Evolutionary conservation across 2,113 vertebrate genomes (phyloP).

Genomic region (Psilopsiagon aymara): DNA sequence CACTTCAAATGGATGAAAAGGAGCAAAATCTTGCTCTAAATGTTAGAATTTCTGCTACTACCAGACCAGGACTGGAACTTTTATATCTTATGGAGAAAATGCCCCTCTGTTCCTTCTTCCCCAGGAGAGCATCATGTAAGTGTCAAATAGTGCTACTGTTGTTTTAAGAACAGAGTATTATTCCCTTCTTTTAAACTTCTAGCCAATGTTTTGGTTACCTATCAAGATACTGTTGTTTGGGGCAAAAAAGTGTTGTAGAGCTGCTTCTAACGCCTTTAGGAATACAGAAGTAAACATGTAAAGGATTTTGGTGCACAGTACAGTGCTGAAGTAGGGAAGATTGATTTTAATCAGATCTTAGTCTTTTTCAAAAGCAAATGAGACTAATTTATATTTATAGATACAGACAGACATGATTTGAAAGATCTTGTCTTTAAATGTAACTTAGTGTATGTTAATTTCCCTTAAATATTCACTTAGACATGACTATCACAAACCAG

Average conservation of each 20-base stretch:
- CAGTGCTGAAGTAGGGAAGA: not conserved
- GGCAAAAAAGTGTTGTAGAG: not conserved
- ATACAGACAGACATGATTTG: not conserved
- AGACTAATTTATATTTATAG: not conserved
- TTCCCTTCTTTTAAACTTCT: not conserved
- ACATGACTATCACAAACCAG: not conserved
- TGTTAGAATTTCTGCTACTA: not conserved
- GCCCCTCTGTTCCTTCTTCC: not conserved
- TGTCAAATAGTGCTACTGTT: not conserved
- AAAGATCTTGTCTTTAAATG: constrained; percentile 3
- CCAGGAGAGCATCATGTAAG: not conserved
- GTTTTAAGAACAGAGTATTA: not conserved
- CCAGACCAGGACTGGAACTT: not conserved
- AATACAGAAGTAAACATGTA: not conserved
- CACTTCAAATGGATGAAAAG: not conserved
- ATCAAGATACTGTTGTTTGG: not conserved
- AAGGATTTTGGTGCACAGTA: not conserved
- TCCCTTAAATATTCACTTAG: not conserved
- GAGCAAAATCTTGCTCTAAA: not conserved
- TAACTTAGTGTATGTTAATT: not conserved
- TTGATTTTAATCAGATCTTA: not conserved
- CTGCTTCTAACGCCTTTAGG: not conserved
- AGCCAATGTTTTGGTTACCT: not conserved
- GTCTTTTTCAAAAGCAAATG: not conserved
- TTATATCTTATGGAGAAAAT: not conserved